A percentile compares a stretch with the other conserved stretches of the same genome.
phyloP scores from a whole-genome alignment of 2,888 invertebrate genomes.

The Apocheima hispidaria region DNA sequence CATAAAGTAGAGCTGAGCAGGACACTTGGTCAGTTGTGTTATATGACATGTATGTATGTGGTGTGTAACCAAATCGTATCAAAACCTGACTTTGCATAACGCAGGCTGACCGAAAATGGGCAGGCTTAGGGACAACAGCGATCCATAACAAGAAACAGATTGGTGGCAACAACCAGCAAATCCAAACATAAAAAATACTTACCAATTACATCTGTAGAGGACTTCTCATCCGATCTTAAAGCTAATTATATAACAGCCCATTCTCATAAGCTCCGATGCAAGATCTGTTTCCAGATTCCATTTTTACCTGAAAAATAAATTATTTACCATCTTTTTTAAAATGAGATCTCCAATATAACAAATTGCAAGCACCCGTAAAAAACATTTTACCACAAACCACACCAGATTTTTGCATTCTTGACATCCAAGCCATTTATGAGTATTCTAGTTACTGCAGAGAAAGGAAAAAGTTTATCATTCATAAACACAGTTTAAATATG shows the following conservation, averaged over 20 bases:
- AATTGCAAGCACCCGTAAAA: slow-evolving; percentile 23
- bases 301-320: background rate
- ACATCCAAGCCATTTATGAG: slow-evolving; percentile 53
- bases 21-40: no score
- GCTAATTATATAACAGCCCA: background rate
- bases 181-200: background rate
- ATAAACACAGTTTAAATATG: slow-evolving; percentile 22
- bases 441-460: slow-evolving; percentile 60
- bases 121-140: no score
- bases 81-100: no score
- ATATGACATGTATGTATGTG: no score
- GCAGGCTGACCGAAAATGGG: no score
- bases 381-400: slow-evolving; percentile 44
- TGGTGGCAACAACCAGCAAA: background rate
- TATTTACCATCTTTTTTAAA: background rate
- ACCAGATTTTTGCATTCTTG: slow-evolving; percentile 62
- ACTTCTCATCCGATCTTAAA: background rate
- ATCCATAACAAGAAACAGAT: no score
- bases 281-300: background rate
- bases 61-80: no score
- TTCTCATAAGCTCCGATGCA: background rate
- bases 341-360: background rate
- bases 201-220: background rate
- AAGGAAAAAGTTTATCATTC: slow-evolving; percentile 41
- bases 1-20: no score